Base-by-base conservation (phyloP, 2,113 vertebrate genomes). In the Alligator sinensis region DNA sequence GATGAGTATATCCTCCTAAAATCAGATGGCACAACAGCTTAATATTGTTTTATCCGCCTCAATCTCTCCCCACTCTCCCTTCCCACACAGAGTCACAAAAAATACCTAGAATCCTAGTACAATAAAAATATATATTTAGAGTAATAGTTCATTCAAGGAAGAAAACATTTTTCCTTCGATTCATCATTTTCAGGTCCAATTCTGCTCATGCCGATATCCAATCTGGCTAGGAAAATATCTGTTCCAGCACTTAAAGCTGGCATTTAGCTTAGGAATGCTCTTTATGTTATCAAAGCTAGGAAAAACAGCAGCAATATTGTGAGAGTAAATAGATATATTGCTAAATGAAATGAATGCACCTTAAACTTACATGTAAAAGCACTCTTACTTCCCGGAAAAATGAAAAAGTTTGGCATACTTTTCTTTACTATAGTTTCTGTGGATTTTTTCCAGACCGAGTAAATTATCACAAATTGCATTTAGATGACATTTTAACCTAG, bases 111-210 rank as follows among this genome's bases (percentile, higher is more conserved):
- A 55, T 60, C 16, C 38, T 55, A 93, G 27, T 83, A 94, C 24
- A 59, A 87, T 91, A 78, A 75, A 91, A 93, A 94, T 93, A 86
- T 87, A 30, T 74, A 38, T 57, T 82, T 86, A 70, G 92, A 87
- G 87, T 86, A 16, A 11, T 86, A 80, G 81, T 95, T 95, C 89
- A 75, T 91, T 91, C 89, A 11, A 2, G 89, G 90, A 91, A 93
- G 81, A 94, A 86, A 58, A 58, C 19, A 57, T 58, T 55, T 27
- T 54, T 82, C 74, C 38, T 89, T 63, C 28, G 81, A 22, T 77
- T 12, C 88, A 80, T 76, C 94, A 97, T 95, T 94, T 96, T 95
- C 95, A 94, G 85, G 15, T 66, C 11, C 27, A 91, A 80, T 24
- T 84, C 86, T 27, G 25, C 66, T 92, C 88, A 91, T 91, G 86